Conservation (phyloP, 2,797 vertebrate genomes). For the Anolis apletophallus region DNA sequence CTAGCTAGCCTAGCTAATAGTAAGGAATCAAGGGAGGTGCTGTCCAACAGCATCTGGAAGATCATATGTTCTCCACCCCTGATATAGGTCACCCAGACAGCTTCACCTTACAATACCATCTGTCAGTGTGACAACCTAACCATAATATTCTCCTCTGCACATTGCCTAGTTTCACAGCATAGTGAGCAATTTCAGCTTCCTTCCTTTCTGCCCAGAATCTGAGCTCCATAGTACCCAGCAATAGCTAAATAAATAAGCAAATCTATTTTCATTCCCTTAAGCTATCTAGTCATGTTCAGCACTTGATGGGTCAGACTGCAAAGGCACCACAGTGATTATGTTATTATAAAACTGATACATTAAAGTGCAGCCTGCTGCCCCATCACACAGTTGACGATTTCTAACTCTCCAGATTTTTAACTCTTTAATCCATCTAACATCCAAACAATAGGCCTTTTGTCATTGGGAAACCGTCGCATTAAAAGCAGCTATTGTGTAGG, state of each 20-base stretch:
- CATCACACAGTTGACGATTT: slow-evolving; percentile 1
- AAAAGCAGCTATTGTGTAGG: slow-evolving; percentile 53
- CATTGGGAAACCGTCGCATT: neutral
- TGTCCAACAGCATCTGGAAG: neutral
- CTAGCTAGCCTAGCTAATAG: neutral
- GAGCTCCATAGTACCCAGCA: neutral
- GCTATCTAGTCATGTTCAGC: neutral
- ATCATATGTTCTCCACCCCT: neutral
- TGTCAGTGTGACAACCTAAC: neutral
- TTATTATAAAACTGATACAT: slow-evolving; percentile 31
- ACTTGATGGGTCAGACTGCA: slow-evolving; percentile 8
- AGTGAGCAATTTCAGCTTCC: neutral
- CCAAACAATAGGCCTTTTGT: slow-evolving; percentile 48
- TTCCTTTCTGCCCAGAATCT: neutral
- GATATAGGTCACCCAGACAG: neutral
- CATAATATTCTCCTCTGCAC: neutral
- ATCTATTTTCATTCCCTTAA: slow-evolving; percentile 17
- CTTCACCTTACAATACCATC: neutral
- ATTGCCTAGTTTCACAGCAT: neutral
- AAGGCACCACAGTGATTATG: slow-evolving; percentile 18
- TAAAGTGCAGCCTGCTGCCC: slow-evolving; percentile 21
- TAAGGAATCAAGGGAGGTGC: neutral
- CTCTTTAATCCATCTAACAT: slow-evolving; percentile 3
- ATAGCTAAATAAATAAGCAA: slow-evolving; percentile 19
- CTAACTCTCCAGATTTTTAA: slow-evolving; percentile 49